Conservation (phyloP, 2,113 vertebrate genomes). For the Paramormyrops kingsleyae region DNA sequence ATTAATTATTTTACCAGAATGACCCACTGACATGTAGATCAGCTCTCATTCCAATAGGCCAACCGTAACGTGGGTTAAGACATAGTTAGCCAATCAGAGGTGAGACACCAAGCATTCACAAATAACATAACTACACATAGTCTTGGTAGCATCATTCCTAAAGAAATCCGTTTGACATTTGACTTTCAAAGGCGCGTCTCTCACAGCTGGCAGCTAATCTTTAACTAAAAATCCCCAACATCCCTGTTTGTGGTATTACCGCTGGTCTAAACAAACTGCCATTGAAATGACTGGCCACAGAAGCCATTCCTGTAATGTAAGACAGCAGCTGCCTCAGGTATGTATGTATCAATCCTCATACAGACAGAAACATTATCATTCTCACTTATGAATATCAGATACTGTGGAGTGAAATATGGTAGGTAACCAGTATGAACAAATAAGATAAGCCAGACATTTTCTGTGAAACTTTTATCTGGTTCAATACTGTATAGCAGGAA, state of each 20-base stretch:
- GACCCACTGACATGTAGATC: neutral
- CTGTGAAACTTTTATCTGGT: neutral
- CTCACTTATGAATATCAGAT: neutral
- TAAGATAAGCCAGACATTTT: neutral
- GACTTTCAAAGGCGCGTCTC: neutral
- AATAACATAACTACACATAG: neutral
- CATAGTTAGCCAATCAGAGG: neutral
- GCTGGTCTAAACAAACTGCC: neutral
- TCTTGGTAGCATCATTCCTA: neutral
- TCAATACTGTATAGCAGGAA: neutral
- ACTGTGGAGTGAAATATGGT: neutral
- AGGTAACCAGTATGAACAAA: neutral
- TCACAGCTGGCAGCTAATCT: neutral
- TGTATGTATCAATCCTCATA: neutral
- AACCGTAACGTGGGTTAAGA: neutral
- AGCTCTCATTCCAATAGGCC: neutral
- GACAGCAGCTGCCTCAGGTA: neutral
- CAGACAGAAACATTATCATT: neutral
- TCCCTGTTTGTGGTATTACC: neutral
- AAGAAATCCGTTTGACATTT: neutral
- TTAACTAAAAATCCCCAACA: neutral
- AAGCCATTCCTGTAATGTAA: neutral
- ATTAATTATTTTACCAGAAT: neutral
- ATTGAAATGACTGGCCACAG: neutral
- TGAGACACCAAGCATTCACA: neutral